These are phyloP conservation scores for Corbicula japonica DNA, from an alignment of 2,888 invertebrate species.

Conservation along the genomic window DNA sequence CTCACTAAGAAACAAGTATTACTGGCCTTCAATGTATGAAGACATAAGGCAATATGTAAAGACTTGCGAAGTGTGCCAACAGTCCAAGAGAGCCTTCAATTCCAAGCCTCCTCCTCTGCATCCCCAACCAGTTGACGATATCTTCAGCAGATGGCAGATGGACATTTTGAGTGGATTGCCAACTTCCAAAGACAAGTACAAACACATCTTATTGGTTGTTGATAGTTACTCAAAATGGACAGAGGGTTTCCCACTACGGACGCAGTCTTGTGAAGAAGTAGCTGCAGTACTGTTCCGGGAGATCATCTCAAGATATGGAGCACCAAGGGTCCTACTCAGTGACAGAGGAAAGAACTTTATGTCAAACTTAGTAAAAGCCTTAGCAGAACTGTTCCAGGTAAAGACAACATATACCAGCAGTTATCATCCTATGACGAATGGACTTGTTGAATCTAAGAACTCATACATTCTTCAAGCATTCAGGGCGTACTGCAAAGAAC, in stretches of 20 bases:
- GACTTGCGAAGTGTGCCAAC: constrained; percentile 57
- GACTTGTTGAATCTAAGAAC: constrained; percentile 54
- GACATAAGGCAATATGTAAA: constrained; percentile 45
- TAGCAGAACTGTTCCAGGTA: constrained; percentile 44
- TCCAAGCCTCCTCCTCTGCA: constrained; percentile 46
- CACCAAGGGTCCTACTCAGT: constrained; percentile 24
- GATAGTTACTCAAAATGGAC: constrained; percentile 59
- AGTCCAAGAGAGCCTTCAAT: constrained; percentile 37
- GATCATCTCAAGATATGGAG: constrained; percentile 49
- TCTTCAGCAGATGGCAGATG: constrained; percentile 58
- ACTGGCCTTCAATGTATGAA: constrained; percentile 64
- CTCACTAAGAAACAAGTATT: constrained; percentile 51
- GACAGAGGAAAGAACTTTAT: constrained; percentile 53
- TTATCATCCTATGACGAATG: constrained; percentile 66
- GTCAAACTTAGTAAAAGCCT: constrained; percentile 39
- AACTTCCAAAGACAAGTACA: constrained; percentile 50
- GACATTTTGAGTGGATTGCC: constrained; percentile 54
- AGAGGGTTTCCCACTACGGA: constrained; percentile 38
- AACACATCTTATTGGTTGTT: constrained; percentile 57
- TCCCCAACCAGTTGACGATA: constrained; percentile 87
- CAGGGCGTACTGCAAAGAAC: constrained; percentile 42
- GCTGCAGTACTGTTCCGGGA: constrained; percentile 43
- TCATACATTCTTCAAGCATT: constrained; percentile 58
- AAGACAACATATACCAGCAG: constrained; percentile 20
- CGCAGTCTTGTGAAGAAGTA: constrained; percentile 44